Evolutionary conservation across 2,113 vertebrate genomes (phyloP).

Genomic region (Meriones unguiculatus): DNA sequence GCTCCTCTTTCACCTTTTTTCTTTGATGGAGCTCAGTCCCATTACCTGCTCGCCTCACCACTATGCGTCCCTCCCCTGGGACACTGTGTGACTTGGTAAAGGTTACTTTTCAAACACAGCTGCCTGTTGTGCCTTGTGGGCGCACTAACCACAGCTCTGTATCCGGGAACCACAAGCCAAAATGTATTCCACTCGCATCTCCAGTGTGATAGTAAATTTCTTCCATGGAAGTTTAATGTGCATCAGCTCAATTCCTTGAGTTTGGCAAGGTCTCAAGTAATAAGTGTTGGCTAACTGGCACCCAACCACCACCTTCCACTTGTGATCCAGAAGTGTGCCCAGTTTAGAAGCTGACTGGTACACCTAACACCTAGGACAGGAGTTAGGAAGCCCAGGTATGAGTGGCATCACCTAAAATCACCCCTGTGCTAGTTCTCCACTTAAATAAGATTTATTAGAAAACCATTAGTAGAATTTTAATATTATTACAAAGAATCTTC

Average conservation of each 20-base stretch:
- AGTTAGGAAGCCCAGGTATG: not conserved
- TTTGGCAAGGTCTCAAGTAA: not conserved
- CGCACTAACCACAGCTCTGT: not conserved
- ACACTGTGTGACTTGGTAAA: not conserved
- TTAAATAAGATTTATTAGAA: constrained; percentile 22
- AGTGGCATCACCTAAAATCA: not conserved
- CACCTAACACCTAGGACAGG: not conserved
- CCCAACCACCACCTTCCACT: not conserved
- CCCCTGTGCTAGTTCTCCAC: not conserved
- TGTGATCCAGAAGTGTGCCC: not conserved
- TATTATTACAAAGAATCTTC: constrained; percentile 20
- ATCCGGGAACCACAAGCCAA: not conserved
- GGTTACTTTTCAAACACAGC: not conserved
- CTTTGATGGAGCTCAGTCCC: not conserved
- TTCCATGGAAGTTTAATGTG: not conserved
- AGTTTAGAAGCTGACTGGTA: not conserved
- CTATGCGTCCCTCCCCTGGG: not conserved
- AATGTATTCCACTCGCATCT: not conserved
- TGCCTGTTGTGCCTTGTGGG: not conserved
- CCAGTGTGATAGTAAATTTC: not conserved
- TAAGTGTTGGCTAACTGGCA: not conserved
- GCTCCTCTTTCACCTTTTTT: not conserved
- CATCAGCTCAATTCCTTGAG: not conserved
- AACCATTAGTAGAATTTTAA: not conserved
- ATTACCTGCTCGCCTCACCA: not conserved